A percentile compares a stretch with the other conserved stretches of the same genome.
Conservation (phyloP, 2,797 vertebrate species). For the Cyprinodon diabolis region DNA sequence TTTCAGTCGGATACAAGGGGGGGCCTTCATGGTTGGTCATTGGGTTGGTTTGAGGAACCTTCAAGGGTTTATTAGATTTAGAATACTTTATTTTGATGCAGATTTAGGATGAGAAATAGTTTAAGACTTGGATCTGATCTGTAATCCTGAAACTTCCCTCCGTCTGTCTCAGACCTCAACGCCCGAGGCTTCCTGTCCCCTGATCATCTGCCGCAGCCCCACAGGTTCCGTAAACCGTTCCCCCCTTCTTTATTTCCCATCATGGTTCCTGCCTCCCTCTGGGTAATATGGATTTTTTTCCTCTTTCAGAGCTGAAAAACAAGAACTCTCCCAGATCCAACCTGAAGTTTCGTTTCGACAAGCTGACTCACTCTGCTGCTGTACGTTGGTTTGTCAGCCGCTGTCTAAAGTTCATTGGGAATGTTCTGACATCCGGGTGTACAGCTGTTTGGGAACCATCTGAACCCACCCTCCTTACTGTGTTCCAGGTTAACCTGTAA, state of each 20-base stretch:
- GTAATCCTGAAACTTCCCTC: neutral
- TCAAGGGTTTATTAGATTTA: neutral
- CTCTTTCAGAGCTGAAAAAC: conserved; percentile 84
- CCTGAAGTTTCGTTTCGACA: conserved; percentile 95
- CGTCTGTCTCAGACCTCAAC: conserved; percentile 72
- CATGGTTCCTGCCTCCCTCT: neutral
- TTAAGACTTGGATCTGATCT: neutral
- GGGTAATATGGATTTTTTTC: neutral
- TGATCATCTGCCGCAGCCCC: conserved; percentile 90
- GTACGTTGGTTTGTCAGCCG: conserved; percentile 61
- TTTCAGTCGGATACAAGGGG: neutral
- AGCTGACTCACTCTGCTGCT: conserved; percentile 85
- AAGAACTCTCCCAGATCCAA: conserved; percentile 91
- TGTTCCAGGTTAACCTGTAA: neutral
- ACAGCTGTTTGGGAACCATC: too few relatives aligned
- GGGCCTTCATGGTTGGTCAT: neutral
- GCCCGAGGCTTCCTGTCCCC: conserved; percentile 78
- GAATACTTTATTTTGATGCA: neutral
- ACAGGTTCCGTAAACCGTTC: conserved; percentile 79
- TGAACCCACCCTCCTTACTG: neutral
- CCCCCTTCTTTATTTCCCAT: neutral
- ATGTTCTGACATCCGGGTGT: too few relatives aligned
- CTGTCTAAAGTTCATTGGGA: too few relatives aligned
- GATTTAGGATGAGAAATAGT: neutral
- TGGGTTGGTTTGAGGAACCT: neutral